Base-by-base conservation (phyloP, 2,113 vertebrate genomes). In the Anguilla rostrata region DNA sequence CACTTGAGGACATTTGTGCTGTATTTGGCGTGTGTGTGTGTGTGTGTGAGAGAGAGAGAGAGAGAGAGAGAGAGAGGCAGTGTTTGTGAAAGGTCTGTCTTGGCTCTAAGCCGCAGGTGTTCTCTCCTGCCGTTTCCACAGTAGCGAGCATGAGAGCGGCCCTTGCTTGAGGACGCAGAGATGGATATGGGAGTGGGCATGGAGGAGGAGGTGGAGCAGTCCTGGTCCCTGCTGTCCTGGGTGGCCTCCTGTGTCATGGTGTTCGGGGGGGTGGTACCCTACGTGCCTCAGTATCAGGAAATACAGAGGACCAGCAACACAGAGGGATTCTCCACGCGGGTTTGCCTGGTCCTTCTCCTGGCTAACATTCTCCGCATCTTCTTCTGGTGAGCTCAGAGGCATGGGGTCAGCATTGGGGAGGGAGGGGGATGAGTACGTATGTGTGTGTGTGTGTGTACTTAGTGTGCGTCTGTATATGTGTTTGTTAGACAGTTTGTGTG, bases 281-380 rank as follows among this genome's bases (percentile, higher is more conserved):
- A 96, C 39, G 63, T 96, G 9, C 96, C 96, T 0, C 96, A 97
- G 90, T 97, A 95, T 90, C 94, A 95, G 93, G 94, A 96, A 86
- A 96, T 97, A 88, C 94, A 91, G 87, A 93, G 85, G 86, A 95
- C 89, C 84, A 91, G 88, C 87, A 96, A 91, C 91, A 91, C 94
- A 0, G 96, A 96, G 5, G 96, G 96, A 18, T 97, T 97, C 93
- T 96, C 96, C 86, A 97, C 95, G 83, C 90, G 94, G 57, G 95
- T 97, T 41, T 97, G 96, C 85, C 88, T 97, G 86, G 94, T 96
- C 84, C 92, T 97, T 91, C 95, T 97, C 87, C 39, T 96, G 0
- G 96, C 96, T 87, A 97, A 96, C 91, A 97, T 97, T 86, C 88
- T 97, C 66, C 94, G 96, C 46, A 95, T 97, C 85, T 96, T 96